Evolutionary conservation across 2,797 vertebrate genomes (phyloP), one percentile per base, ranked within the genome.

Genomic region (Esox masquinongy): DNA sequence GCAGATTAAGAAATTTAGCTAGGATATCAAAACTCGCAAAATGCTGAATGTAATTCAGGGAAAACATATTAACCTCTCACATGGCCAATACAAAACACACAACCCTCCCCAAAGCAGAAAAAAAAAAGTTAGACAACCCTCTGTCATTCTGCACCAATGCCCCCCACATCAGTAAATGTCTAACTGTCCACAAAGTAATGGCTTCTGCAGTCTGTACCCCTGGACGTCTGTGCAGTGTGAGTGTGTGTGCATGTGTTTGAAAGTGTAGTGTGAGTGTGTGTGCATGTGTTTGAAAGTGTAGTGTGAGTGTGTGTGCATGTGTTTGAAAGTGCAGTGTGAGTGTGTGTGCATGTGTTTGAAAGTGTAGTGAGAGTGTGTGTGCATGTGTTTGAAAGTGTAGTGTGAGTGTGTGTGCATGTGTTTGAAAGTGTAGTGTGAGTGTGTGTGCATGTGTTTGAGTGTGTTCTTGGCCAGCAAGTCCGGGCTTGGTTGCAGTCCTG

Each of bases 381-480:
- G n/a, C n/a, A n/a, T n/a, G n/a, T n/a, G n/a, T n/a, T n/a, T n/a
- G n/a, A n/a, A n/a, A n/a, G 24, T 64, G 61, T 5, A 22, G 56
- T 24, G 56, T 61, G 56, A 15, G 26, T 64, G 26, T 31, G 26
- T 53, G 49, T 63, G 16, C 5, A 22, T 73, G 49, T 53, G 71
- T 66, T 29, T 26, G 47, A 50, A 76, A 70, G 82, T 19, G 78
- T 76, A 72, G 86, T 68, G 59, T 66, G 29, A 47, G 47, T 53
- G 77, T 72, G 82, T 19, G 78, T 76, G 86, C 66, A 70, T 71
- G 12, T 80, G 77, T 85, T 86, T 87, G 90, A 88, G 79, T 88
- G 92, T 90, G 92, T 91, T 89, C 84, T 90, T 89, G 88, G 89
- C 90, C 88, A 86, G 91, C 92, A 93, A 89, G 91, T 90, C 89